These are phyloP conservation scores for Coendou prehensilis DNA, from an alignment of 2,797 vertebrate genomes.

Conservation along the genomic window DNA sequence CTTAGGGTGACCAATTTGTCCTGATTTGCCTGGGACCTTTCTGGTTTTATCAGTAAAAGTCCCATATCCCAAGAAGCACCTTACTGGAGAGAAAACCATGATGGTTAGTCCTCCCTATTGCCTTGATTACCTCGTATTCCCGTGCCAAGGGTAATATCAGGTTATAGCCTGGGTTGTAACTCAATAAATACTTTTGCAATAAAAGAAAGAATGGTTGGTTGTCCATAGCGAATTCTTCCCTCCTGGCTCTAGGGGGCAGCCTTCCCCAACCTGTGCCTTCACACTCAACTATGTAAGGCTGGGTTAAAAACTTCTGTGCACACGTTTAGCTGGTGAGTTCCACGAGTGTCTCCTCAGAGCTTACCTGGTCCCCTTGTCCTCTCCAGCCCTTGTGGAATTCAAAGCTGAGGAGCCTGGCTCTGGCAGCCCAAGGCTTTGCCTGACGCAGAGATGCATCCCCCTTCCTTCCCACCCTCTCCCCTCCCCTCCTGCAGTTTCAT, in stretches of 20 bases:
- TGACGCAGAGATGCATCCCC: neutral
- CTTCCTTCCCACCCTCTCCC: neutral
- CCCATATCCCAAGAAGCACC: neutral
- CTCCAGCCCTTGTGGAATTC: neutral
- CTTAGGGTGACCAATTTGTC: neutral
- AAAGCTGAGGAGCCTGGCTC: neutral
- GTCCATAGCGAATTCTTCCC: conserved; percentile 1
- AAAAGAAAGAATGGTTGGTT: neutral
- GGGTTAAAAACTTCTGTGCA: neutral
- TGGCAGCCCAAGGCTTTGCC: neutral
- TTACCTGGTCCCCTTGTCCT: neutral
- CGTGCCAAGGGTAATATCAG: neutral
- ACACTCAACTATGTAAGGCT: neutral
- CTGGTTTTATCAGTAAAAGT: neutral
- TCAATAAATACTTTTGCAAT: neutral
- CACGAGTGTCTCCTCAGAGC: neutral
- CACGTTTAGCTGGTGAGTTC: neutral
- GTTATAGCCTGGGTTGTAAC: neutral
- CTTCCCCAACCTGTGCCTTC: conserved; percentile 67
- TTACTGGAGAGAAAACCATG: neutral
- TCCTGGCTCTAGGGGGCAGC: conserved; percentile 80
- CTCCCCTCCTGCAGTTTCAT: neutral
- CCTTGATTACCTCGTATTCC: neutral
- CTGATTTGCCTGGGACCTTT: neutral
- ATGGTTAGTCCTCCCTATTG: neutral